Base-by-base conservation (phyloP, 2,797 vertebrate species). In the Myiotriccus ornatus region DNA sequence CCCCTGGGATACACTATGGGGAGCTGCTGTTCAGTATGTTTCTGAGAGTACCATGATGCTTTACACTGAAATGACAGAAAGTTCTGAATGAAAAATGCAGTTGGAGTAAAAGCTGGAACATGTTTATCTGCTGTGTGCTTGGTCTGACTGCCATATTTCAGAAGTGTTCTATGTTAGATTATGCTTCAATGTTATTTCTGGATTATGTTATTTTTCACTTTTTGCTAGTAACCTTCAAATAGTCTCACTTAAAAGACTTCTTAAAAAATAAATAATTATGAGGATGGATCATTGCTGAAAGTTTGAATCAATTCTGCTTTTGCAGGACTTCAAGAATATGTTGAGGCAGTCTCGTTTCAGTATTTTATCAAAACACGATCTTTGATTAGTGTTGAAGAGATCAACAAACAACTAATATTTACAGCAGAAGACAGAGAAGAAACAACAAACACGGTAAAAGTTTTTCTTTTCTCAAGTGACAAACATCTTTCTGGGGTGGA, bases 261-360 rank as follows among this genome's bases (percentile, higher is more conserved):
- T 74, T 18, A 49, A 41, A 79, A 60, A 76, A n/a, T 11, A 55
- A 50, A 39, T 57, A 78, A 75, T 34, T 85, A 14, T 35, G 18
- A 87, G 14, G 34, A 12, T 63, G 30, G 34, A n/a, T 87, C 16
- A 25, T 32, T 83, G 41, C 43, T 93, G 50, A 21, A 78, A 77
- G 74, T 76, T 77, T 84, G 63, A 76, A 53, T 56, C 12, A 62
- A 78, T 79, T 83, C 30, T 91, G 14, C 50, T 93, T 90, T 83
- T 93, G 91, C 96, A 99, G 99, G 99, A 70, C 98, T 99, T 93
- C 99, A 99, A 96, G 99, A 99, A 94, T 99, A 99, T 8, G 99
- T 99, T 94, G 99, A 99, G 95, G 99, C 99, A 7, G 98, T 98
- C 24, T 99, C 99, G 4, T 99, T 99, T 96, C 98, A 99, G 88